phyloP scores from a whole-genome alignment of 2,113 vertebrate genomes.

The Martes martes region DNA sequence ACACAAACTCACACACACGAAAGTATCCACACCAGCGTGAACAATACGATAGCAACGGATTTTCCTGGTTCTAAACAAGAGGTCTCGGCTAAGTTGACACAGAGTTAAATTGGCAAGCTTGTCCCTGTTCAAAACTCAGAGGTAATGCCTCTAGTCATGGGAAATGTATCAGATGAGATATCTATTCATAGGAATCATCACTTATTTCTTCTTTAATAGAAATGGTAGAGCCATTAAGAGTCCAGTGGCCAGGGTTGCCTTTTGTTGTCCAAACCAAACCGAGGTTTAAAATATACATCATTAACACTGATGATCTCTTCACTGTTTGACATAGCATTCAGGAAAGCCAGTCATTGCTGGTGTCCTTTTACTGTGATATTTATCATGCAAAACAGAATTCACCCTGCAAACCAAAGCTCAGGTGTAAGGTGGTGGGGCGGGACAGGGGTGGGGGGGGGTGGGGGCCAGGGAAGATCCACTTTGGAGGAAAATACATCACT shows the following conservation, averaged over 20 bases:
- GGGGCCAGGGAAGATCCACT: not conserved
- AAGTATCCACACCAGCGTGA: not conserved
- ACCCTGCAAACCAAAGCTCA: constrained; percentile 44
- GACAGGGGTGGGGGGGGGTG: not conserved
- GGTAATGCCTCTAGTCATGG: not conserved
- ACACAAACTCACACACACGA: not conserved
- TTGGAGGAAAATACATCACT: not conserved
- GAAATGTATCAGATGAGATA: constrained; percentile 36
- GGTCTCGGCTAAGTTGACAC: not conserved
- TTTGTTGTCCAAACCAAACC: not conserved
- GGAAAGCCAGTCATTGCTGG: not conserved
- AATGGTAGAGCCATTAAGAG: not conserved
- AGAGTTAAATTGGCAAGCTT: constrained; percentile 26
- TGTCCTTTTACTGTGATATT: constrained; percentile 47
- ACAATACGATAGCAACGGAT: not conserved
- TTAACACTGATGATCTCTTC: constrained; percentile 52
- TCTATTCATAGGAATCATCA: not conserved
- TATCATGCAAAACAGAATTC: constrained; percentile 46
- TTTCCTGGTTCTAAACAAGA: constrained; percentile 22
- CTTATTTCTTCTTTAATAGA: constrained; percentile 26
- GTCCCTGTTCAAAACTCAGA: constrained; percentile 12
- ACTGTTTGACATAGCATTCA: constrained; percentile 32
- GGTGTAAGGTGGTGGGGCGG: not conserved
- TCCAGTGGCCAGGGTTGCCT: not conserved
- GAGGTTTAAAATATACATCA: not conserved